Percentiles rank a stretch among this genome's conserved stretches.
Conservation (phyloP, 2,797 vertebrate genomes). For the Sebastes vulpes region DNA sequence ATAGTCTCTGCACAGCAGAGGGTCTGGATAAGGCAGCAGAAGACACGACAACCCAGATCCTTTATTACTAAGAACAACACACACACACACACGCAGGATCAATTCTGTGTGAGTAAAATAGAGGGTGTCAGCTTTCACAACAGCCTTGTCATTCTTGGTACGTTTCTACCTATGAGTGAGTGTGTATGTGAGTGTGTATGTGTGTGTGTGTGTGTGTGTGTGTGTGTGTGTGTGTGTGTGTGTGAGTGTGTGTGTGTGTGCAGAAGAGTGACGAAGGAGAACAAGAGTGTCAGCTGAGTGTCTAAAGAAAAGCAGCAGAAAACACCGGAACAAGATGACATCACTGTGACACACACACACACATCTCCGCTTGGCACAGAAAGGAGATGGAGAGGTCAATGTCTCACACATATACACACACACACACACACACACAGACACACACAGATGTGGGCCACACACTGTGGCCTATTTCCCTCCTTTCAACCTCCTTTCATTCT, state of each 20-base stretch:
- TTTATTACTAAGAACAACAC: conserved; percentile 28
- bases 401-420: not conserved
- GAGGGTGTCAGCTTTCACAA: conserved; percentile 45
- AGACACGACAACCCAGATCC: conserved; percentile 34
- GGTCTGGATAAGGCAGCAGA: conserved; percentile 14
- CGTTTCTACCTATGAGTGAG: not conserved
- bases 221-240: not conserved
- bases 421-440: conserved; percentile 6
- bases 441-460: conserved; percentile 5
- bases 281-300: conserved; percentile 16
- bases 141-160: conserved; percentile 14
- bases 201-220: not conserved
- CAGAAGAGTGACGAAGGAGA: not conserved
- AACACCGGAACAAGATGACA: conserved; percentile 50
- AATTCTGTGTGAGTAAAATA: conserved; percentile 15
- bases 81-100: not conserved
- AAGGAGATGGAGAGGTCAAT: conserved; percentile 48
- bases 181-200: not conserved
- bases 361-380: conserved; percentile 9
- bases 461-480: conserved; percentile 38
- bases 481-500: conserved; percentile 44
- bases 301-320: conserved; percentile 33
- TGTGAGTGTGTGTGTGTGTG: not conserved
- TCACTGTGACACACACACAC: conserved; percentile 20
- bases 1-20: conserved; percentile 27